Evolutionary conservation across 2,113 vertebrate species (phyloP).

Genomic region (Scopus umbretta): DNA sequence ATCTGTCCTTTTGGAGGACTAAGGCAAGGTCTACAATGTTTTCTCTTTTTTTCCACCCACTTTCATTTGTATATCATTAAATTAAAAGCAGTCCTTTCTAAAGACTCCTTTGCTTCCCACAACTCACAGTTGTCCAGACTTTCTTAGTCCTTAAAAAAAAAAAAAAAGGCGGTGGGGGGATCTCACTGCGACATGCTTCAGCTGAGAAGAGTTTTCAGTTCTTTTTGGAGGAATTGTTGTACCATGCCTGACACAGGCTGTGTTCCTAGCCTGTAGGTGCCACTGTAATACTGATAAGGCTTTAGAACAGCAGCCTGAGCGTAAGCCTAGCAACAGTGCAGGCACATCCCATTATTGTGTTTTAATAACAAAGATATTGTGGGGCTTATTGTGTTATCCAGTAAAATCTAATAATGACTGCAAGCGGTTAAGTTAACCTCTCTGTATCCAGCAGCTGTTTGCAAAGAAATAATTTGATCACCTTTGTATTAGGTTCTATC

Average conservation of each 20-base stretch:
- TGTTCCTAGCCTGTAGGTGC: background rate
- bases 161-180: background rate
- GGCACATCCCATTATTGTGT: background rate
- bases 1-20: background rate
- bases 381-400: background rate
- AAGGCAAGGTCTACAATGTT: background rate
- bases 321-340: background rate
- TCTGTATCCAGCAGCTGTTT: constrained; percentile 25
- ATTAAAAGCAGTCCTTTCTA: background rate
- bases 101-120: background rate
- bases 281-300: background rate
- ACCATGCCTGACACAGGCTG: background rate
- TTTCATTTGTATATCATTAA: background rate
- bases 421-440: constrained; percentile 11
- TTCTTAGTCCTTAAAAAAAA: background rate
- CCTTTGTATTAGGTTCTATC: background rate
- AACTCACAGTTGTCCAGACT: background rate
- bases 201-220: background rate
- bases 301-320: background rate
- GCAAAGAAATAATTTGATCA: constrained; percentile 26
- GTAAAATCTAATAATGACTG: constrained; percentile 24
- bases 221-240: background rate
- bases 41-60: background rate
- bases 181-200: background rate
- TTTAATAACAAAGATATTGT: background rate